These are phyloP conservation scores for Lasioglossum calceatum DNA, from an alignment of 2,888 invertebrate genomes.

Conservation along the genomic window DNA sequence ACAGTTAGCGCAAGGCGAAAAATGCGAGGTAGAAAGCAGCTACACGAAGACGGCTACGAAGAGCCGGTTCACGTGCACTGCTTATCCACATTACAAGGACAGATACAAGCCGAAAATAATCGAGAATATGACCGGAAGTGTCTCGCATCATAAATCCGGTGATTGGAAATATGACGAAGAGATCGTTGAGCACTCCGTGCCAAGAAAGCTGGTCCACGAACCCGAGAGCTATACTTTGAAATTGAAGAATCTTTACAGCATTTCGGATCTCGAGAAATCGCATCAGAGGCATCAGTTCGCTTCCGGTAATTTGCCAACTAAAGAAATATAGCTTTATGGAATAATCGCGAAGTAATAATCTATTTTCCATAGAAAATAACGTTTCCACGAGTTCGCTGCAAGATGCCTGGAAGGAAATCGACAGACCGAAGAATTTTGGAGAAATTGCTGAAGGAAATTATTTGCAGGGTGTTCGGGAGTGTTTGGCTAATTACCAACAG, in stretches of 20 bases:
- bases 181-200: background rate
- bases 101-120: background rate
- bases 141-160: constrained; percentile 43
- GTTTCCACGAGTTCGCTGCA: constrained; percentile 24
- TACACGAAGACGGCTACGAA: background rate
- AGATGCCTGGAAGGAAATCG: constrained; percentile 1
- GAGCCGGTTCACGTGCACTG: background rate
- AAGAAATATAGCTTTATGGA: background rate
- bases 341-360: background rate
- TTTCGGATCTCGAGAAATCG: constrained; percentile 59
- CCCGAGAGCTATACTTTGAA: constrained; percentile 65
- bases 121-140: background rate
- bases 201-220: background rate
- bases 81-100: constrained; percentile 11
- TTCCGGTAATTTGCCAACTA: constrained; percentile 17
- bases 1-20: constrained; percentile 32
- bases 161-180: constrained; percentile 69
- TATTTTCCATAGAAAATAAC: constrained; percentile 10
- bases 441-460: constrained; percentile 2
- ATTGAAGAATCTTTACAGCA: constrained; percentile 73
- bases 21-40: background rate
- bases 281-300: background rate
- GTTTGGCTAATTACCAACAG: constrained; percentile 79
- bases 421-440: background rate
- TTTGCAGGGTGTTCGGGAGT: constrained; percentile 69